Percentiles rank a stretch among this genome's conserved stretches.
Conservation (phyloP, 2,797 vertebrate species). For the Myotis vivesi region DNA sequence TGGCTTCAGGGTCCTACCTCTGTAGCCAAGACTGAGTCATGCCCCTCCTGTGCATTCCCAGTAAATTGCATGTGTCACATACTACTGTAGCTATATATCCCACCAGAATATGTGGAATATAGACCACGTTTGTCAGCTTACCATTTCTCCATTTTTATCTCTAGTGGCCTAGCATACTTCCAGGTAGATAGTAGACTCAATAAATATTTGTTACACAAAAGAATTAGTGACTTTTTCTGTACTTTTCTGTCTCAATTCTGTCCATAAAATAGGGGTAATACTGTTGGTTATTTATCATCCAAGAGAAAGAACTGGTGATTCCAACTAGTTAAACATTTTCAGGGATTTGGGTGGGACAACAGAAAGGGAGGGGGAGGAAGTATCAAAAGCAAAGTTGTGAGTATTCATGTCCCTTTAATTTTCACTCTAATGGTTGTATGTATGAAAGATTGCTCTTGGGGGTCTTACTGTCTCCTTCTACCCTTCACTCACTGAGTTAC, state of each 20-base stretch:
- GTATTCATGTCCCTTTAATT: not conserved
- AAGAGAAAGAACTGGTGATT: constrained; percentile 36
- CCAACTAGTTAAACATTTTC: constrained; percentile 26
- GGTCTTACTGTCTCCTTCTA: not conserved
- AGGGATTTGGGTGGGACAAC: not conserved
- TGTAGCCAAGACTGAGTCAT: not conserved
- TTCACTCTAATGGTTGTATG: not conserved
- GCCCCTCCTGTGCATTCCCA: not conserved
- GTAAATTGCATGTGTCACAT: not conserved
- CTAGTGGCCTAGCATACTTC: not conserved
- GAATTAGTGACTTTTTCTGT: not conserved
- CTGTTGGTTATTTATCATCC: not conserved
- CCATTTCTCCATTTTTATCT: not conserved
- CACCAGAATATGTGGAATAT: not conserved
- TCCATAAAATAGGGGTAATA: constrained; percentile 13
- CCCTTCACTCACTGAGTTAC: not conserved
- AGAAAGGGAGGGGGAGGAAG: not conserved
- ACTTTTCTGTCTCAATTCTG: constrained; percentile 36
- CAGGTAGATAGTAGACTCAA: not conserved
- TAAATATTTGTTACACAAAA: not conserved
- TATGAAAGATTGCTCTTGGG: not conserved
- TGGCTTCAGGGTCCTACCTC: not conserved
- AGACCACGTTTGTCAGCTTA: not conserved
- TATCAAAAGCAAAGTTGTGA: not conserved
- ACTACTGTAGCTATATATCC: not conserved